Base-by-base conservation (phyloP, 2,113 vertebrate genomes). In the Bubo blakistoni region DNA sequence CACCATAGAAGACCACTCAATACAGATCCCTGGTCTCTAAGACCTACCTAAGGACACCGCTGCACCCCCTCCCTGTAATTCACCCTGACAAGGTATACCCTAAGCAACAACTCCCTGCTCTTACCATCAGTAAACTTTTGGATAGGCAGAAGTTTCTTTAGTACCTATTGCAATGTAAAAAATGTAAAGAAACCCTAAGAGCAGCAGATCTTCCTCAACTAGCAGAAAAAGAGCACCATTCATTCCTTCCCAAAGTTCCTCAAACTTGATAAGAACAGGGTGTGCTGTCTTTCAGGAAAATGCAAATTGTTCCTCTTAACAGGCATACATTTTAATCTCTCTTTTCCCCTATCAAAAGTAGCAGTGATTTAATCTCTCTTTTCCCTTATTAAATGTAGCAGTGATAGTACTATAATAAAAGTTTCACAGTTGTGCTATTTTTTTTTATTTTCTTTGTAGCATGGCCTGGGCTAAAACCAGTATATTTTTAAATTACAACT, bases 1-100 rank as follows among this genome's bases (percentile, higher is more conserved):
- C 32, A 29, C 38, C 1, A 0, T 2, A 47, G 55, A 2, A 15
- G 13, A 11, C 65, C 40, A 2, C 78, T 46, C 76, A 9, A 0
- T 8, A 22, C n/a, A 67, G 59, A 38, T 19, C 80, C 63, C 57
- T 29, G 52, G 36, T 14, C 55, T 46, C 59, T 14, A 13, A 7
- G 9, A 47, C n/a, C 65, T 70, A 52, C 55, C 49, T 32, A 24
- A 42, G 32, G 51, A 74, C 51, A 32, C 7, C 1, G 0, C 40
- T 73, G 30, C 42, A 29, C 4, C 15, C 27, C 11, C 8, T 36
- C 32, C 7, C 42, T 27, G 51, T 21, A 9, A 79, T 2, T 32
- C 49, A 42, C 27, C 54, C 67, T 15, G 24, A 3, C 0, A 0
- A 67, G 27, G 9, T 16, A 16, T 4, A 47, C 27, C 26, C 34